A percentile compares a stretch with the other conserved stretches of the same genome.
Conservation (phyloP, 2,113 vertebrate species). For the Myanophis thanlyinensis region DNA sequence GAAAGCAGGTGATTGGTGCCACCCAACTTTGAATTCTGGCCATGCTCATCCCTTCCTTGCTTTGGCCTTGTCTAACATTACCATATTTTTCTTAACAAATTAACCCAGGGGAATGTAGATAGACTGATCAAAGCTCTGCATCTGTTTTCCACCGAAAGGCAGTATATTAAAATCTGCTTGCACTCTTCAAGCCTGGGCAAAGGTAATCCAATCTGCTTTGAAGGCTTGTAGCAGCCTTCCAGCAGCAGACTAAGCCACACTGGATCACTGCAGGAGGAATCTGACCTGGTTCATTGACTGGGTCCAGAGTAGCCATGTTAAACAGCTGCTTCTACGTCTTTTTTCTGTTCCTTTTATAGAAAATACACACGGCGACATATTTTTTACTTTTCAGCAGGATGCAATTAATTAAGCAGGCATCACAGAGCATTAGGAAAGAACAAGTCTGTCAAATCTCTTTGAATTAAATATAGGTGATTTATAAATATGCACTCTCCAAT, state of each 20-base stretch:
- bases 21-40: not conserved
- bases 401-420: not conserved
- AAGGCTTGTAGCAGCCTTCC: not conserved
- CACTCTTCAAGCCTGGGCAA: not conserved
- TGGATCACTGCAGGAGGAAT: not conserved
- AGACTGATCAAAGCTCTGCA: not conserved
- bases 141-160: not conserved
- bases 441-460: not conserved
- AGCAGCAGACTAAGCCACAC: not conserved
- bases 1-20: not conserved
- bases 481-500: not conserved
- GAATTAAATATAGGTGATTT: not conserved
- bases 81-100: not conserved
- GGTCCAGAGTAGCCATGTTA: not conserved
- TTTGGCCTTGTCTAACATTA: not conserved
- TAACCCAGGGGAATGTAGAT: not conserved
- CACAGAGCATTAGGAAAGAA: not conserved
- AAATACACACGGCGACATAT: not conserved
- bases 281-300: not conserved
- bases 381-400: not conserved
- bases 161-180: not conserved
- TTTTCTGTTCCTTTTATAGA: not conserved
- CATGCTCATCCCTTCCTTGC: not conserved
- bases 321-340: not conserved
- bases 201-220: not conserved